Percentiles rank a stretch among this genome's conserved stretches.
Conservation (phyloP, 2,888 invertebrate species). For the Coenonympha glycerion region DNA sequence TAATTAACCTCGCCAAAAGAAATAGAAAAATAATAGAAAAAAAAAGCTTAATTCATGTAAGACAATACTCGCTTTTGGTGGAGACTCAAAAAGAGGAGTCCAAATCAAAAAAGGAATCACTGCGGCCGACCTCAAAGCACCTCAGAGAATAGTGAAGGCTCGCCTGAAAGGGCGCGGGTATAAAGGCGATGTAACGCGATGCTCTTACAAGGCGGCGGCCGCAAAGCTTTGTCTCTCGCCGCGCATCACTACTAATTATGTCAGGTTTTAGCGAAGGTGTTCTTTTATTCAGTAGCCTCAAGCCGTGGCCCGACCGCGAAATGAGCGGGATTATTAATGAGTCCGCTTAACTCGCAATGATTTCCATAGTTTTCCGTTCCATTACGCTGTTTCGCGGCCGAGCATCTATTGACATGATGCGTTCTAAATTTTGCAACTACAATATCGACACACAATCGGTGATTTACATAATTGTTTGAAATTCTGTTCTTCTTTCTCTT, state of each 20-base stretch:
- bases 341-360: too few relatives aligned
- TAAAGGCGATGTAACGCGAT: constrained; percentile 48
- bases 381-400: too few relatives aligned
- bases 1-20: neutral
- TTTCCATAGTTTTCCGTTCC: too few relatives aligned
- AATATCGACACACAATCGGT: too few relatives aligned
- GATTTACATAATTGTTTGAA: too few relatives aligned
- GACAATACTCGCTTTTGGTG: constrained; percentile 16
- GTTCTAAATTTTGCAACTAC: too few relatives aligned
- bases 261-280: constrained; percentile 34
- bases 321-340: too few relatives aligned
- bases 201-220: constrained; percentile 29
- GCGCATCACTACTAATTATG: constrained; percentile 52
- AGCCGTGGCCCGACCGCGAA: neutral
- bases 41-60: constrained; percentile 6
- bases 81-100: constrained; percentile 13
- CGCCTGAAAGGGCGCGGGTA: constrained; percentile 40
- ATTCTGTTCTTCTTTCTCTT: too few relatives aligned
- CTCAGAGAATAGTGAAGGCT: constrained; percentile 28
- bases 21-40: neutral
- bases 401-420: too few relatives aligned
- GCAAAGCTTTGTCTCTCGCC: constrained; percentile 46
- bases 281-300: constrained; percentile 10
- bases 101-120: constrained; percentile 18
- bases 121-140: constrained; percentile 38